Evolutionary conservation across 2,113 vertebrate genomes (phyloP).

Genomic region (Oreochromis aureus): DNA sequence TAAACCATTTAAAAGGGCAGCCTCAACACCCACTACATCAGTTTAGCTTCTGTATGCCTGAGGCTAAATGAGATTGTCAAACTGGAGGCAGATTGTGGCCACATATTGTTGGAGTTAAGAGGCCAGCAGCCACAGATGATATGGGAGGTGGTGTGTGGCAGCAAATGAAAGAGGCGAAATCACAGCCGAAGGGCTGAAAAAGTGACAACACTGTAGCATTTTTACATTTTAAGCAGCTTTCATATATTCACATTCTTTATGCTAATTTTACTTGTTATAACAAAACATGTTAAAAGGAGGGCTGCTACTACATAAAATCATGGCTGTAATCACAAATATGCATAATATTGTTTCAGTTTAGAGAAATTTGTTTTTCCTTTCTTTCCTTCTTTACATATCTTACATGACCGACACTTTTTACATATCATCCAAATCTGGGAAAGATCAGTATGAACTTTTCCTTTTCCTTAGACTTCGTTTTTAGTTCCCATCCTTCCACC

Average conservation of each 20-base stretch:
- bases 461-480: neutral
- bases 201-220: neutral
- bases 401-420: neutral
- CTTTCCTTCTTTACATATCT: neutral
- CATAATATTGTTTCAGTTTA: neutral
- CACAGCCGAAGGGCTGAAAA: neutral
- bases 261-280: neutral
- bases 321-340: neutral
- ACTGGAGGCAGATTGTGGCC: constrained; percentile 29
- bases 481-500: neutral
- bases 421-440: neutral
- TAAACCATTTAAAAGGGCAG: constrained; percentile 27
- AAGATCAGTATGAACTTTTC: neutral
- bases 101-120: constrained; percentile 31
- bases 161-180: neutral
- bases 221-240: neutral
- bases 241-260: neutral
- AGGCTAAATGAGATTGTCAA: constrained; percentile 26
- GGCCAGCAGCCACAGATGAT: constrained; percentile 21
- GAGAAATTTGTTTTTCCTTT: neutral
- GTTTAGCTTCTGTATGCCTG: constrained; percentile 5
- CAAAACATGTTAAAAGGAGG: neutral
- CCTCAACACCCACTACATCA: neutral
- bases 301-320: neutral
- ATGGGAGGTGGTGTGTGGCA: constrained; percentile 7